Conservation (phyloP, 2,888 invertebrate genomes). For the Graphium colonna region DNA sequence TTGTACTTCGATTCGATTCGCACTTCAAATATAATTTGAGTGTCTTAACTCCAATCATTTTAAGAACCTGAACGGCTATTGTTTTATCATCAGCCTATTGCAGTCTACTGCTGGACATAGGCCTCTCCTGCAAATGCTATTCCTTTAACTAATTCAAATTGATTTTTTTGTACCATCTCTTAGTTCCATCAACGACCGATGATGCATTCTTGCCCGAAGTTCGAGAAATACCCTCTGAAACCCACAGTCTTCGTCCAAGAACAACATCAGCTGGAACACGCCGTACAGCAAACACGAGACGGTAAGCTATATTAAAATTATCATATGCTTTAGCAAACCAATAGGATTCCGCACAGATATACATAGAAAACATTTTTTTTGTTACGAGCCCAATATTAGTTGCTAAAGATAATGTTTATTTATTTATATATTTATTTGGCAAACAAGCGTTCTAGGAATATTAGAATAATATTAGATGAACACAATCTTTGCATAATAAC, state of each 20-base stretch:
- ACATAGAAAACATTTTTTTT: conserved; percentile 4
- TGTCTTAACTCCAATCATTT: too few species aligned
- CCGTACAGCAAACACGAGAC: conserved; percentile 69
- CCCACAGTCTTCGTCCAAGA: conserved; percentile 57
- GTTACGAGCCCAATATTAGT: conserved; percentile 8
- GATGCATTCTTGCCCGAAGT: conserved; percentile 71
- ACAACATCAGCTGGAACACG: conserved; percentile 68
- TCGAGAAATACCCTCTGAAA: conserved; percentile 54
- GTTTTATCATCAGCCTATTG: too few species aligned
- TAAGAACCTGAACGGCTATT: too few species aligned
- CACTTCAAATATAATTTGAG: too few species aligned
- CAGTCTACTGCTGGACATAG: too few species aligned
- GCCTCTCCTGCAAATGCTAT: too few species aligned
- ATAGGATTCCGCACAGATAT: conserved; percentile 12
- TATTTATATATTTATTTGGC: conserved; percentile 9
- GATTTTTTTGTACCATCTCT: too few species aligned
- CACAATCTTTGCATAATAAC: conserved; percentile 1
- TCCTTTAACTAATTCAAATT: too few species aligned
- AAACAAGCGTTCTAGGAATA: conserved; percentile 15
- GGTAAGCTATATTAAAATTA: conserved; percentile 44
- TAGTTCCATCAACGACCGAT: conserved; percentile 61
- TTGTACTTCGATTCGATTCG: too few species aligned
- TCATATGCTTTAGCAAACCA: conserved; percentile 5
- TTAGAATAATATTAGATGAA: conserved; percentile 9
- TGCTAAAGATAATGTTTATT: conserved; percentile 11